These are phyloP conservation scores for Watsonalla binaria DNA, from an alignment of 2,888 invertebrate species.

Conservation along the genomic window DNA sequence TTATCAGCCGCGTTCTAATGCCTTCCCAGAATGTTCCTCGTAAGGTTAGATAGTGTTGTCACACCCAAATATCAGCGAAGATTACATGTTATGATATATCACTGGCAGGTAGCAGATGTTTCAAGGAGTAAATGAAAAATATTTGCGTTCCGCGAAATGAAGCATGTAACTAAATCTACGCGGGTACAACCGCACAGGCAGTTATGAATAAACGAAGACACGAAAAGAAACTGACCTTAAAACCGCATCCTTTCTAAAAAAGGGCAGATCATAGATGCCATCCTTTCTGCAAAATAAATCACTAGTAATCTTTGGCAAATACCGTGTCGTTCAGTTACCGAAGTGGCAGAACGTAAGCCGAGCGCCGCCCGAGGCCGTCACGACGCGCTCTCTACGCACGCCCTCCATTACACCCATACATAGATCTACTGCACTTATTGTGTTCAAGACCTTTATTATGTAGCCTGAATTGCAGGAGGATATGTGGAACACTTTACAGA, in stretches of 20 bases:
- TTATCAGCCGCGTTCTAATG: too few species aligned
- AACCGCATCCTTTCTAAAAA: not conserved
- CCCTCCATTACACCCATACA: conserved; percentile 22
- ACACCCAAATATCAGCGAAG: too few species aligned
- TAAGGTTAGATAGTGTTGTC: too few species aligned
- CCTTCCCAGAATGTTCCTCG: too few species aligned
- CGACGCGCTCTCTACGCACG: conserved; percentile 53
- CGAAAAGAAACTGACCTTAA: too few species aligned
- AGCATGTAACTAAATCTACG: too few species aligned
- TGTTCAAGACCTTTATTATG: not conserved
- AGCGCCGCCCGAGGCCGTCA: conserved; percentile 59
- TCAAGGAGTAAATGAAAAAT: too few species aligned
- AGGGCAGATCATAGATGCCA: not conserved
- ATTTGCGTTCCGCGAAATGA: too few species aligned
- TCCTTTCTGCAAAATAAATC: conserved; percentile 2
- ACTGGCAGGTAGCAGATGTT: too few species aligned
- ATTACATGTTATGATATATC: too few species aligned
- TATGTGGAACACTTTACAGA: conserved; percentile 6
- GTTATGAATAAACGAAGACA: too few species aligned
- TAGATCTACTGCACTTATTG: conserved; percentile 3
- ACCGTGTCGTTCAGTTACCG: conserved; percentile 56
- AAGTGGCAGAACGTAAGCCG: conserved; percentile 64
- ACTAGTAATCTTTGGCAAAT: conserved; percentile 22
- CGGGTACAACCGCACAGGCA: too few species aligned
- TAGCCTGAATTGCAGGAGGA: not conserved